These are phyloP conservation scores for Macrotis lagotis DNA, from an alignment of 2,113 vertebrate genomes.

Conservation along the genomic window DNA sequence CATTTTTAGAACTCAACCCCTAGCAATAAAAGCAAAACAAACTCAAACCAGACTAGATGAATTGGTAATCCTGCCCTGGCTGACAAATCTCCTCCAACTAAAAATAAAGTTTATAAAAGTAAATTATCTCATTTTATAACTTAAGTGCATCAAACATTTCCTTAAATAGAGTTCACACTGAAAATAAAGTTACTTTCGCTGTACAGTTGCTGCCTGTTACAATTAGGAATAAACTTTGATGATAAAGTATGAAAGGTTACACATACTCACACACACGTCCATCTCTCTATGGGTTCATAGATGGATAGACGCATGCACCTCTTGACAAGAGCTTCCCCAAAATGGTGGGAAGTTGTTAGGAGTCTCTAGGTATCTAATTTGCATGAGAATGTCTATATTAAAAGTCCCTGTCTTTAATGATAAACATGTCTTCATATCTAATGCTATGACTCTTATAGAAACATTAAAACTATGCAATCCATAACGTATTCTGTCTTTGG, in stretches of 20 bases:
- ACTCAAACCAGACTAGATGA: slow-evolving; percentile 59
- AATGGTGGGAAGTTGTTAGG: slow-evolving; percentile 54
- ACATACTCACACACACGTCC: slow-evolving; percentile 55
- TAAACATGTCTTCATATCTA: slow-evolving; percentile 76
- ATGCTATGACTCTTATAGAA: slow-evolving; percentile 84
- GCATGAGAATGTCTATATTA: slow-evolving; percentile 75
- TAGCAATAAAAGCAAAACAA: slow-evolving; percentile 58
- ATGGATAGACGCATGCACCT: slow-evolving; percentile 40
- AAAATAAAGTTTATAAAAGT: slow-evolving; percentile 85
- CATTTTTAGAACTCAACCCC: not conserved
- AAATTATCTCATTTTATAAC: slow-evolving; percentile 87
- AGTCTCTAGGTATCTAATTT: slow-evolving; percentile 74
- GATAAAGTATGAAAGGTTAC: slow-evolving; percentile 73
- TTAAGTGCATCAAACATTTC: slow-evolving; percentile 88
- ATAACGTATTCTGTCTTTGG: slow-evolving; percentile 80
- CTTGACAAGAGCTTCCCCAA: slow-evolving; percentile 33
- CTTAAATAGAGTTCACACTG: slow-evolving; percentile 89
- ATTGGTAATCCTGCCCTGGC: slow-evolving; percentile 67
- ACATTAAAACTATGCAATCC: slow-evolving; percentile 83
- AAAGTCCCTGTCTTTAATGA: slow-evolving; percentile 79
- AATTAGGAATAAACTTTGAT: slow-evolving; percentile 83
- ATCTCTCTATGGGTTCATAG: slow-evolving; percentile 50
- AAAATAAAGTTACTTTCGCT: slow-evolving; percentile 87
- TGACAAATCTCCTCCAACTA: slow-evolving; percentile 73
- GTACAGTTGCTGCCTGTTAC: slow-evolving; percentile 84